A percentile compares a stretch with the other conserved stretches of the same genome.
Evolutionary conservation across 2,797 vertebrate species (phyloP).

Genomic region (Diglossa cyanea): DNA sequence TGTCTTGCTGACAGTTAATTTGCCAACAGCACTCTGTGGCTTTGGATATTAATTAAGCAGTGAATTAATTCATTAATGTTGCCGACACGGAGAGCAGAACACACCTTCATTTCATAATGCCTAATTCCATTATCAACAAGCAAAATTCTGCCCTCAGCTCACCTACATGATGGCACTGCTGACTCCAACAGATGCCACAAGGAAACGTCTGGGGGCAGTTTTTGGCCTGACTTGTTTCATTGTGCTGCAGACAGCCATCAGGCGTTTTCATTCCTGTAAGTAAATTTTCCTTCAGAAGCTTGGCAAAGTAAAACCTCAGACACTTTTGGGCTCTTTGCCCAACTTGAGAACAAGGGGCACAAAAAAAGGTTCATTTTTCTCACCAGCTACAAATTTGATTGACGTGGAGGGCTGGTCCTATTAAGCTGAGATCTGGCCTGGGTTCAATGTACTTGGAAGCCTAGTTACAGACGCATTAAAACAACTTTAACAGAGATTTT

Average conservation of each 20-base stretch:
- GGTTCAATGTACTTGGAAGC: slow-evolving; percentile 63
- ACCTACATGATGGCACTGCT: not conserved
- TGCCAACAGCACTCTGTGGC: not conserved
- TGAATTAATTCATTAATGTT: slow-evolving; percentile 32
- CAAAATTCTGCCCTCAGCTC: not conserved
- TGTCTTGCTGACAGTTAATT: slow-evolving; percentile 5
- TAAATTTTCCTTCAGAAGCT: slow-evolving; percentile 22
- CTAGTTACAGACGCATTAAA: slow-evolving; percentile 66
- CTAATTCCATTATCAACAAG: slow-evolving; percentile 19
- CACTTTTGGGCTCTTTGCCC: slow-evolving; percentile 52
- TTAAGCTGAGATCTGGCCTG: slow-evolving; percentile 54
- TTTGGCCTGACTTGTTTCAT: not conserved
- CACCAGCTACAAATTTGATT: slow-evolving; percentile 50
- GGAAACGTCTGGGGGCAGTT: not conserved
- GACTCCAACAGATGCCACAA: not conserved
- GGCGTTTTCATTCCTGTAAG: not conserved
- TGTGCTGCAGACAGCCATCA: not conserved
- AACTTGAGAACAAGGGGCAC: slow-evolving; percentile 58
- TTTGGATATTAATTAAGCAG: slow-evolving; percentile 51
- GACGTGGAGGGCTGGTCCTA: slow-evolving; percentile 10
- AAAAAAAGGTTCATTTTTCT: slow-evolving; percentile 62
- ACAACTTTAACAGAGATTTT: slow-evolving; percentile 64
- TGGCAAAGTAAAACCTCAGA: slow-evolving; percentile 39
- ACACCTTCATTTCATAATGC: slow-evolving; percentile 2
- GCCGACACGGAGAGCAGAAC: not conserved